Evolutionary conservation across 2,113 vertebrate species (phyloP), one percentile per base, ranked within the genome.

Genomic region (Sporophila hypoxantha): DNA sequence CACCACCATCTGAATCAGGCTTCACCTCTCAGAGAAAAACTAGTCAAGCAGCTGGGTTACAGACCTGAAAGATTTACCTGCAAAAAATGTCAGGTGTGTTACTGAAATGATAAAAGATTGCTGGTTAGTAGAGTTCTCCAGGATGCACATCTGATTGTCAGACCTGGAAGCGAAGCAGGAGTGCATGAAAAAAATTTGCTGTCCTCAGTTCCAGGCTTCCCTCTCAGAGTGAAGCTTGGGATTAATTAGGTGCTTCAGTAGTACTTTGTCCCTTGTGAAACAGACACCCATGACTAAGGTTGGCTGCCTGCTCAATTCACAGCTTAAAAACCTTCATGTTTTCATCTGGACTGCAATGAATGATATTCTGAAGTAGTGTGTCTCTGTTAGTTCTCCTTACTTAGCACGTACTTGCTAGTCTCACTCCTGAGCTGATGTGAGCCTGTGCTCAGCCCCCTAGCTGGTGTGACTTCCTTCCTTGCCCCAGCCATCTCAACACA

Each of bases 161-260:
- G 36, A 55, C 1, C 7, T 77, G 52, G 57, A 82, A 87, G 19
- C 0, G 55, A 82, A 91, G 79, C 52, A 52, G 68, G 14, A 89
- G 6, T 2, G 5, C 0, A 0, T 67, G 56, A 71, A 82, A 85
- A 67, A 50, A 39, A 8, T 2, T 14, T 55, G 9, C 42, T 81
- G 49, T 65, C 7, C 46, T 86, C 53, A 49, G 25, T 9, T 22
- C 15, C 8, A 27, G 59, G 29, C 14, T 69, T 55, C 14, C 26
- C 8, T 50, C 14, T 59, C 1, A 1, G 8, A 67, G 13, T 22
- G 49, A 82, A 56, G 41, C 37, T 44, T 26, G 62, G 59, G 42
- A 55, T 26, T 47, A 80, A 50, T 32, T 34, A 74, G 15, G 23
- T 57, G 14, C 23, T 61, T 42, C 50, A 26, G 67, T 15, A 57